These are phyloP conservation scores for Pelvicachromis taeniatus DNA, from an alignment of 2,113 vertebrate species.

Conservation along the genomic window DNA sequence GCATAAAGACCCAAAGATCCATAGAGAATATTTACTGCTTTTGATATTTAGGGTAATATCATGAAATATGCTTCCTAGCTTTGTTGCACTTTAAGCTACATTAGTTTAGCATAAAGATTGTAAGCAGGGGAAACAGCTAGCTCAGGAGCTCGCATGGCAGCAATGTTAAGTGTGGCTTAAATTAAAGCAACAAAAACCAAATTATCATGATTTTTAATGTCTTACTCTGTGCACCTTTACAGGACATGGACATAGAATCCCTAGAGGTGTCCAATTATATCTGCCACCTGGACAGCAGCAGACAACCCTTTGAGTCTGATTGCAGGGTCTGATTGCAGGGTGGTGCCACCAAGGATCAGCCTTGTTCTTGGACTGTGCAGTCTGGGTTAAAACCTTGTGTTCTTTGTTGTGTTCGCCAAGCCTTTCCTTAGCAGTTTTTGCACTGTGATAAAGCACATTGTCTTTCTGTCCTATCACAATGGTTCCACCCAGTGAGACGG, in stretches of 20 bases:
- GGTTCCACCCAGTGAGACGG: background rate
- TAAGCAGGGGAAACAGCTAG: background rate
- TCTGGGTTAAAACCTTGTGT: background rate
- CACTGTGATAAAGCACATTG: background rate
- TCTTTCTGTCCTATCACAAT: background rate
- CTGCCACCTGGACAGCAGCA: background rate
- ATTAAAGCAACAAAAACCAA: background rate
- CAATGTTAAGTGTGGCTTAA: background rate
- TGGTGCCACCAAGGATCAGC: background rate
- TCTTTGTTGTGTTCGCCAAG: background rate
- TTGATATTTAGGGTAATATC: background rate
- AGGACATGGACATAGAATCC: background rate
- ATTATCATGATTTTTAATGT: background rate
- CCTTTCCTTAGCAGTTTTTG: background rate
- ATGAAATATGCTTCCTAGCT: background rate
- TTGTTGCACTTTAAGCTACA: background rate
- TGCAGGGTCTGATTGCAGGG: background rate
- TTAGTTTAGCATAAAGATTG: background rate
- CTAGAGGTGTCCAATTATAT: background rate
- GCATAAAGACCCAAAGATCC: background rate
- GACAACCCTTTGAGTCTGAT: background rate
- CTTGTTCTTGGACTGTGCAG: background rate
- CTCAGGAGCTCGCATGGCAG: background rate
- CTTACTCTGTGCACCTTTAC: background rate
- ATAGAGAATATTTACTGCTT: background rate